Evolutionary conservation across 2,797 vertebrate genomes (phyloP).

Genomic region (Mormyrops boulengeri): DNA sequence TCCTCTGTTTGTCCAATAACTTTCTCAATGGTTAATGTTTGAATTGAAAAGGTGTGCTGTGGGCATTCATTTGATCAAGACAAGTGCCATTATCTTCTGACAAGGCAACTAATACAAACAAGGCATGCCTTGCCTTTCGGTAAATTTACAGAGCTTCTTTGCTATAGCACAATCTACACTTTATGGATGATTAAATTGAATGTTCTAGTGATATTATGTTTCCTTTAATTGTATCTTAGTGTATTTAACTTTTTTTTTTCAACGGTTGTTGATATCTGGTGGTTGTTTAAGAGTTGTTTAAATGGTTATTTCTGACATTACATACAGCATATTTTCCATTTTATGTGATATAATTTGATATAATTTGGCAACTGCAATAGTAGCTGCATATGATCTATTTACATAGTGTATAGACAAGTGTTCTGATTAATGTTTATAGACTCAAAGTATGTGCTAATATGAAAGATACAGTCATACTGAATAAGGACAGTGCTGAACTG

Average conservation of each 20-base stretch:
- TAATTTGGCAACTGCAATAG: not conserved
- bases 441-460: not conserved
- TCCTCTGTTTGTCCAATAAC: not conserved
- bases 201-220: not conserved
- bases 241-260: not conserved
- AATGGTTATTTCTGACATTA: not conserved
- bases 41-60: constrained; percentile 5
- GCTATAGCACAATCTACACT: not conserved
- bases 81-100: constrained; percentile 52
- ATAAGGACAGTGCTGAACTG: not conserved
- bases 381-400: not conserved
- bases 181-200: not conserved
- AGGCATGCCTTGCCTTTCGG: not conserved
- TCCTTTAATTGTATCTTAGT: constrained; percentile 11
- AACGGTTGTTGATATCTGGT: not conserved
- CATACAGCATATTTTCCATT: not conserved
- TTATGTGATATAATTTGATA: not conserved
- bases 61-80: constrained; percentile 24
- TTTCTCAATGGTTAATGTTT: not conserved
- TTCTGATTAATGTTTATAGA: not conserved
- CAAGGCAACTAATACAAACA: constrained; percentile 20
- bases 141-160: not conserved
- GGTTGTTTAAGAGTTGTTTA: not conserved
- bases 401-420: not conserved
- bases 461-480: not conserved